Evolutionary conservation across 2,797 vertebrate genomes (phyloP).

Genomic region (Pteronotus mesoamericanus): DNA sequence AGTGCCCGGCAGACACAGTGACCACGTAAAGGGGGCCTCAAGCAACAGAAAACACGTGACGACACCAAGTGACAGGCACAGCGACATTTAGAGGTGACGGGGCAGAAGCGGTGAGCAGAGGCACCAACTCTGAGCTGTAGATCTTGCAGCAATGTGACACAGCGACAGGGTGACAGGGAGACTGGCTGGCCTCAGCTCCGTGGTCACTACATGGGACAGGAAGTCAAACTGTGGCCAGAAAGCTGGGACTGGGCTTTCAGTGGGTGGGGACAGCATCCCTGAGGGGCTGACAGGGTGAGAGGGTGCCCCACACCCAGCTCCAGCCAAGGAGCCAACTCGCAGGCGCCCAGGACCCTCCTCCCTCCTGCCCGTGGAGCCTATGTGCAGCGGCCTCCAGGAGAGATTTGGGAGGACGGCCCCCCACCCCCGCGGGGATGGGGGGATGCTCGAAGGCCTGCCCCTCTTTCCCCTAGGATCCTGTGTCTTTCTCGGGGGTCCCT

Average conservation of each 20-base stretch:
- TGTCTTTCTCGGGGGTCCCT: neutral
- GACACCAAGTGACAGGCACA: neutral
- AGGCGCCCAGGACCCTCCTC: neutral
- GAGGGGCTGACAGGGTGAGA: neutral
- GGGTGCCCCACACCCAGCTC: rapidly evolving
- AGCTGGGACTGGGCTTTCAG: neutral
- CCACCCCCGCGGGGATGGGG: too few species aligned
- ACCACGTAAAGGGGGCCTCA: neutral
- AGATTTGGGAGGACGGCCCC: neutral
- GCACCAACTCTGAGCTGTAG: neutral
- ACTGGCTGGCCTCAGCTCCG: neutral
- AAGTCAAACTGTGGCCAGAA: neutral
- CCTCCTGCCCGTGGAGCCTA: neutral
- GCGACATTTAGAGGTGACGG: neutral
- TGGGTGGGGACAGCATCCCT: neutral
- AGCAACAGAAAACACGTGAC: neutral
- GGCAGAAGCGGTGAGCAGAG: neutral
- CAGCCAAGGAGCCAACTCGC: neutral
- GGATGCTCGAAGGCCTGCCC: neutral
- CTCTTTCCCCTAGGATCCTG: too few species aligned
- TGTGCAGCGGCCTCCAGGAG: neutral
- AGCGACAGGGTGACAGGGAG: neutral
- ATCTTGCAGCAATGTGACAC: rapidly evolving
- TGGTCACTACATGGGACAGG: neutral
- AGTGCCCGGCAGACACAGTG: neutral